These are phyloP conservation scores for Agriopis marginaria DNA, from an alignment of 2,888 invertebrate genomes.

Conservation along the genomic window DNA sequence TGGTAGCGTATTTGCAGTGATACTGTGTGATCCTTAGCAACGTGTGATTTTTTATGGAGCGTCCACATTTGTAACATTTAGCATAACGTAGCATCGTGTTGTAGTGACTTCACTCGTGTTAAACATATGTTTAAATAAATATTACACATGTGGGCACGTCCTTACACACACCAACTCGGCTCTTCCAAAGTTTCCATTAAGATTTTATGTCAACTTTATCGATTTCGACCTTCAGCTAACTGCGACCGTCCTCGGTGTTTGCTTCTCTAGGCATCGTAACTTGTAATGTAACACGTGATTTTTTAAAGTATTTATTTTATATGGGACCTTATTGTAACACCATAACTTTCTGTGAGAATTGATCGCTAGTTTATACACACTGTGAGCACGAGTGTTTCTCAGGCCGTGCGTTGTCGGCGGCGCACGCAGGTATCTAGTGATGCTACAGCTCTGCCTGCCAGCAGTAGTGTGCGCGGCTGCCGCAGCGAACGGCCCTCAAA, in stretches of 20 bases:
- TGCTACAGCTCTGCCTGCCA: no score
- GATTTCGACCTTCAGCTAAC: constrained; percentile 51
- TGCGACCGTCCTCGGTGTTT: constrained; percentile 62
- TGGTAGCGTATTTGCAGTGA: neutral
- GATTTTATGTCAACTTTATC: constrained; percentile 51
- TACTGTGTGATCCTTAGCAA: constrained; percentile 21
- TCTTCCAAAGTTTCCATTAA: constrained; percentile 45
- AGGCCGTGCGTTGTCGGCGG: neutral
- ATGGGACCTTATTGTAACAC: constrained; percentile 20
- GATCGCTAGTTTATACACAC: neutral
- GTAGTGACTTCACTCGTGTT: neutral
- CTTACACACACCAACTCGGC: constrained; percentile 16
- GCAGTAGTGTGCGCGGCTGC: no score
- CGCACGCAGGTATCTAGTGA: no score
- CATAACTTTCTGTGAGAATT: neutral
- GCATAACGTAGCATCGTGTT: neutral
- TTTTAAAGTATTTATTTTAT: constrained; percentile 8
- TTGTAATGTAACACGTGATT: constrained; percentile 11
- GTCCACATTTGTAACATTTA: constrained; percentile 18
- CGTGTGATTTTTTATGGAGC: constrained; percentile 53
- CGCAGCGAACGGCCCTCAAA: no score
- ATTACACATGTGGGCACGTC: neutral
- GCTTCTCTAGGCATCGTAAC: constrained; percentile 39
- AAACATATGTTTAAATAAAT: neutral
- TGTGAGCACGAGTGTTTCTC: neutral